These are phyloP conservation scores for Oxycera nigricornis DNA, from an alignment of 2,888 invertebrate genomes.

Conservation along the genomic window DNA sequence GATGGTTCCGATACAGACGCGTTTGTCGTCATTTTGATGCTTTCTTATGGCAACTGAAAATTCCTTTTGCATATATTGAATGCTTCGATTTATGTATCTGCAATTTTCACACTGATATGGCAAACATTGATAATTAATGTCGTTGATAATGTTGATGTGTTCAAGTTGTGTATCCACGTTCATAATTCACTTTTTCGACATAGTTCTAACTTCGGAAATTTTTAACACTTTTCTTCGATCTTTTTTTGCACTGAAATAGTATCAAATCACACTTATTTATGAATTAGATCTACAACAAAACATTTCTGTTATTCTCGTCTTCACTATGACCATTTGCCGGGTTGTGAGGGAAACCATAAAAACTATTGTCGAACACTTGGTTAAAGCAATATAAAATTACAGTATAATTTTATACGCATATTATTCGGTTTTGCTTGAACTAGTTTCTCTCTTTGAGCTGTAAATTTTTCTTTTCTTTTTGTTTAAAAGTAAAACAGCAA, in stretches of 20 bases:
- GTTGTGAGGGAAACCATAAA: no score
- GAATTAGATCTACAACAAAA: no score
- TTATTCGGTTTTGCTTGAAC: conserved; percentile 5
- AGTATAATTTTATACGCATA: background rate
- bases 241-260: conserved; percentile 1
- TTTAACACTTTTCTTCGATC: background rate
- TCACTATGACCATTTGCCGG: no score
- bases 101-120: conserved; percentile 6
- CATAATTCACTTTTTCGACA: conserved; percentile 36
- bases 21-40: conserved; percentile 40
- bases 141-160: background rate
- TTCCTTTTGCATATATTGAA: no score
- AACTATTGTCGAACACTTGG: background rate
- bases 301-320: no score
- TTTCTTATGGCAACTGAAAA: background rate
- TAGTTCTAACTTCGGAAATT: no score
- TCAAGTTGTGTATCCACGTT: conserved; percentile 15
- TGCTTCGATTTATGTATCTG: background rate
- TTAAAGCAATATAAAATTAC: conserved; percentile 8
- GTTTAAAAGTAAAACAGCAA: conserved; percentile 22
- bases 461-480: background rate
- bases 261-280: background rate
- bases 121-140: background rate
- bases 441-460: background rate
- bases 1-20: conserved; percentile 54